Evolutionary conservation across 2,113 vertebrate species (phyloP), one percentile per base, ranked within the genome.

Genomic region (Condylura cristata): DNA sequence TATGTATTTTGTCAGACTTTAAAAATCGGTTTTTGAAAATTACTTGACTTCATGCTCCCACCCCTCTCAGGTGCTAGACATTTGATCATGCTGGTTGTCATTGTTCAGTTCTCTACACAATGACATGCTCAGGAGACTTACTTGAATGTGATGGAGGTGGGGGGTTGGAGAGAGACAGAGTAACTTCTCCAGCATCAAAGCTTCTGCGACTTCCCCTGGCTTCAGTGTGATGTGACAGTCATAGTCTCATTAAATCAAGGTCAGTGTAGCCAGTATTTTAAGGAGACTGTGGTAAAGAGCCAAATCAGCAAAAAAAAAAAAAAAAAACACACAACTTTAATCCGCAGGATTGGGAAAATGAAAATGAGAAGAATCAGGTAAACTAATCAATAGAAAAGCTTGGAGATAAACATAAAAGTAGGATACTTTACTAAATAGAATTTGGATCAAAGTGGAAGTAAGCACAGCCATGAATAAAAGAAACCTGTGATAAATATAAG

Each of bases 221-320:
- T 63, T 41, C 72, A 28, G 6, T 37, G n/a, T 53, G 24, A 4
- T 26, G 70, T 44, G 32, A 60, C 2, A 63, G 74, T 7, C 34
- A 17, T 18, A 2, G 56, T 46, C 20, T 79, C 20, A 44, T 83
- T 89, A 79, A 86, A 63, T 83, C 56, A 83, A 84, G 34, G 81
- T 83, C 86, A 65, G 0, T 8, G 26, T 72, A 37, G 61, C 48
- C 37, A 44, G 4, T 74, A 68, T 46, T 85, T 86, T 74, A 81
- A 95, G 65, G 24, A 68, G 20, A 68, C n/a, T 30, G 24, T 72
- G 60, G 28, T 14, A 60, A 58, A 81, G 58, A 70, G 61, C 30
- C 81, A 84, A 80, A 71, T 63, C 53, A 80, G 39, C 22, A 46
- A 89, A 94, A 80, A 72, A 70, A 30, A 39, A 39, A 51, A 51